Conservation (phyloP, 2,113 vertebrate genomes). For the cattle (Bos taurus) region DNA sequence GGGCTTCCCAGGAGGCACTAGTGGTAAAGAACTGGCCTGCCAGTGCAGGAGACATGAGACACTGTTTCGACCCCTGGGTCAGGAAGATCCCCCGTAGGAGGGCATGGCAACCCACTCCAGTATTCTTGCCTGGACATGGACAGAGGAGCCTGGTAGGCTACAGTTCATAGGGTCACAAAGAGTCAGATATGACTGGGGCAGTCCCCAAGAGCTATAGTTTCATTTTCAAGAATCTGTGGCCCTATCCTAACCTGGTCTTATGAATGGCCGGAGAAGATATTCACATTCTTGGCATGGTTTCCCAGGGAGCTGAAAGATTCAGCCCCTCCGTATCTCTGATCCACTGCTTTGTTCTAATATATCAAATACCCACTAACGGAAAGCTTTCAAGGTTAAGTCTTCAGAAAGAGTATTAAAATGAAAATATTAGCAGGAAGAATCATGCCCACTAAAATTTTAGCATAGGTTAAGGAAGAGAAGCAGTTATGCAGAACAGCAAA, state of each 20-base stretch:
- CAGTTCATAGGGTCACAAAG: not conserved
- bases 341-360: not conserved
- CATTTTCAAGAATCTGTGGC: not conserved
- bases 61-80: not conserved
- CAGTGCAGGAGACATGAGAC: not conserved
- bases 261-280: not conserved
- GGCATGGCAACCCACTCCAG: not conserved
- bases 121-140: not conserved
- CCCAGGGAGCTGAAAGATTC: not conserved
- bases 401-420: not conserved
- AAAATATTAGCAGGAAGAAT: not conserved
- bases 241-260: not conserved
- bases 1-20: not conserved
- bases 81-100: not conserved
- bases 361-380: not conserved
- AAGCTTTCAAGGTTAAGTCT: not conserved
- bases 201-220: not conserved
- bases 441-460: not conserved
- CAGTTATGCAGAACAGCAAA: not conserved
- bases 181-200: not conserved
- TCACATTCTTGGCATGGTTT: not conserved
- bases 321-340: not conserved
- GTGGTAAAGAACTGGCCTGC: not conserved
- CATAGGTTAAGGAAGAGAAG: not conserved
- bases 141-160: not conserved